Percentiles rank a stretch among this genome's conserved stretches.
These are phyloP conservation scores for Darwinula stevensoni DNA, from an alignment of 2,888 invertebrate genomes.

Conservation along the genomic window DNA sequence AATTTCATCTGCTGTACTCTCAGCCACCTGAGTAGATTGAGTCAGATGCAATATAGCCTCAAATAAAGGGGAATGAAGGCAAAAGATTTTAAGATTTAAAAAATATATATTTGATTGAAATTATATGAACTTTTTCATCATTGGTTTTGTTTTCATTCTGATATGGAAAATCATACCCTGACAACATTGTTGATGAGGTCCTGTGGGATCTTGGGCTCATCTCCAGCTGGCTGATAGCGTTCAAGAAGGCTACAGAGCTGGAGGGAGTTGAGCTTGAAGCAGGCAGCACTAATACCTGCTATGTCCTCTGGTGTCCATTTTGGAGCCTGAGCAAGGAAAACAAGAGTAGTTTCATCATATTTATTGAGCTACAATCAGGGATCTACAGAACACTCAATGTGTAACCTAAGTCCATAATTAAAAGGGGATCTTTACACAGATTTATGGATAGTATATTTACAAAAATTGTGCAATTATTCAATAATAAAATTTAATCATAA, in stretches of 20 bases:
- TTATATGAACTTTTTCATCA: neutral
- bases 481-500: too few relatives aligned
- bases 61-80: conserved; percentile 6
- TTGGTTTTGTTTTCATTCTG: neutral
- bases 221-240: conserved; percentile 32
- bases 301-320: conserved; percentile 62
- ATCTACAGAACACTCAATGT: too few relatives aligned
- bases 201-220: conserved; percentile 26
- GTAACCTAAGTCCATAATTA: too few relatives aligned
- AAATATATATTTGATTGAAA: too few relatives aligned
- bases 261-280: conserved; percentile 85
- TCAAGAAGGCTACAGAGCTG: conserved; percentile 63
- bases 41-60: conserved; percentile 10
- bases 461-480: too few relatives aligned
- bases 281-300: conserved; percentile 59
- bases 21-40: conserved; percentile 30
- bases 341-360: too few relatives aligned
- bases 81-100: too few relatives aligned
- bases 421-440: too few relatives aligned
- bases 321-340: conserved; percentile 26
- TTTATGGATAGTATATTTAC: too few relatives aligned
- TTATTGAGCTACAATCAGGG: too few relatives aligned
- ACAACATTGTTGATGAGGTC: conserved; percentile 29
- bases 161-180: conserved; percentile 17
- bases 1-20: conserved; percentile 67